These are phyloP conservation scores for Adoxophyes honmai DNA, from an alignment of 1,140 invertebrate genomes.

Conservation along the genomic window DNA sequence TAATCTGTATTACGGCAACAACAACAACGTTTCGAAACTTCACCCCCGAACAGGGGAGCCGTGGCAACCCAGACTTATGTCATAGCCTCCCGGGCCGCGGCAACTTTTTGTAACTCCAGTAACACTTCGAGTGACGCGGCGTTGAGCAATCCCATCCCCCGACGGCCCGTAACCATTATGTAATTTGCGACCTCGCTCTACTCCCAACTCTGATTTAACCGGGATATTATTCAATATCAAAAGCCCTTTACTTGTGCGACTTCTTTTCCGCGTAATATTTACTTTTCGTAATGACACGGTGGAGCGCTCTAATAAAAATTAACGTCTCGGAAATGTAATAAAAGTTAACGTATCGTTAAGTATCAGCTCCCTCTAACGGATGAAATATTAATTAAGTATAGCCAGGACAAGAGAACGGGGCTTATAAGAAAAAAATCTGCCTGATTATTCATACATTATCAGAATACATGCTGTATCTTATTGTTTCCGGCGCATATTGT, in stretches of 20 bases:
- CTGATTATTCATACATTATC: conserved; percentile 14
- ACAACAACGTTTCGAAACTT: conserved; percentile 40
- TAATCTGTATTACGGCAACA: conserved; percentile 43
- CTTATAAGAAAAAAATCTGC: background rate
- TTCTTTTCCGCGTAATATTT: background rate
- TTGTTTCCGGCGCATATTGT: conserved; percentile 57
- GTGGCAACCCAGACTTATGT: conserved; percentile 26
- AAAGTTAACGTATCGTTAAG: conserved; percentile 34
- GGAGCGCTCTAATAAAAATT: conserved; percentile 59
- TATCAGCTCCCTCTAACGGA: conserved; percentile 46
- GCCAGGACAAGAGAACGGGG: background rate
- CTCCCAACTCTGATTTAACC: background rate
- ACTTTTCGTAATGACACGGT: conserved; percentile 24
- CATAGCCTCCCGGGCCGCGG: conserved; percentile 25
- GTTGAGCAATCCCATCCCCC: conserved; percentile 32
- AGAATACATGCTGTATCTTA: conserved; percentile 27
- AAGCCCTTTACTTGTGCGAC: background rate
- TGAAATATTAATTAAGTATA: conserved; percentile 39
- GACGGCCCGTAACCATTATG: conserved; percentile 26
- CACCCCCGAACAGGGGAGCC: conserved; percentile 21
- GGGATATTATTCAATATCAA: background rate
- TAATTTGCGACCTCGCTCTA: conserved; percentile 18
- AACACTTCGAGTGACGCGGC: conserved; percentile 26
- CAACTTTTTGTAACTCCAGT: conserved; percentile 42
- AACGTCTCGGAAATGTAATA: conserved; percentile 58